Percentiles rank a stretch among this genome's conserved stretches.
phyloP scores from a whole-genome alignment of 92 coral and sea anemone genomes.

The Epizoanthus stellaris region DNA sequence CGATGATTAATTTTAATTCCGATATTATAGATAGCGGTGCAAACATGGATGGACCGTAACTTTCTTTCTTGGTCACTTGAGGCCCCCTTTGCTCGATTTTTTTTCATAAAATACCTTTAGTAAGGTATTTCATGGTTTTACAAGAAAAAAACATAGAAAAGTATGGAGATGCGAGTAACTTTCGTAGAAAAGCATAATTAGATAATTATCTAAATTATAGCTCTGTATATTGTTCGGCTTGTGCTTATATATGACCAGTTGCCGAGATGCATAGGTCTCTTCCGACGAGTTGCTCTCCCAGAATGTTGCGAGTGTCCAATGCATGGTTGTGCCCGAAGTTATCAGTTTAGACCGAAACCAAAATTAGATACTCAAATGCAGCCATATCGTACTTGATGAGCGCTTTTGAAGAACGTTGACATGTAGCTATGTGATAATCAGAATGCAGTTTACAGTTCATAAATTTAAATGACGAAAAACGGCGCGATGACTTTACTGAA shows the following conservation, averaged over 20 bases:
- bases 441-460: not conserved
- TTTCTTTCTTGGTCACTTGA: not conserved
- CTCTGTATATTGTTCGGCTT: not conserved
- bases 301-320: not conserved
- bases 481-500: not conserved
- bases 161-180: not conserved
- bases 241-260: not conserved
- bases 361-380: not conserved
- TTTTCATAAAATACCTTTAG: not conserved
- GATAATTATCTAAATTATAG: conserved; percentile 16
- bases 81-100: not conserved
- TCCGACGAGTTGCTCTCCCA: not conserved
- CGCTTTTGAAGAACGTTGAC: not conserved
- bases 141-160: not conserved
- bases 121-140: not conserved
- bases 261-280: conserved; percentile 6
- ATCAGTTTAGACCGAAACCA: not conserved
- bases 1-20: not conserved
- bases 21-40: not conserved
- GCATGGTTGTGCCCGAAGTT: not conserved
- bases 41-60: not conserved
- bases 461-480: conserved; percentile 4
- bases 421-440: not conserved
- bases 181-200: conserved; percentile 1
- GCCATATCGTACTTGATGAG: not conserved